Percentiles rank a stretch among this genome's conserved stretches.
These are phyloP conservation scores for Diarsia brunnea DNA, from an alignment of 2,888 invertebrate genomes.

Conservation along the genomic window DNA sequence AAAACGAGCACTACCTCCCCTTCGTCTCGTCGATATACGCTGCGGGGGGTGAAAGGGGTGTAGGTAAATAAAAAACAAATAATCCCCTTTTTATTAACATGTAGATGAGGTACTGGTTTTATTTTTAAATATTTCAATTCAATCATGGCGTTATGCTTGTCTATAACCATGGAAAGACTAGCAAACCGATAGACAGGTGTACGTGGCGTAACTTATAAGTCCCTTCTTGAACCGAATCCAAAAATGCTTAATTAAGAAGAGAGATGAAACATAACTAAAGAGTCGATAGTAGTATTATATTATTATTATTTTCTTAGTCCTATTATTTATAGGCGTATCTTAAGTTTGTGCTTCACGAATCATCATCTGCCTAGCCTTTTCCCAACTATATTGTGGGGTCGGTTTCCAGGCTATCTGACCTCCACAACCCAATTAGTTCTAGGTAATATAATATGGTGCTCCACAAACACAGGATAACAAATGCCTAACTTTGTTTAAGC, in stretches of 20 bases:
- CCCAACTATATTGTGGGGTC: no score
- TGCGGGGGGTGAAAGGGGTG: not conserved
- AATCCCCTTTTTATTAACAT: not conserved
- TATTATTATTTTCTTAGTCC: no score
- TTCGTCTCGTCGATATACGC: not conserved
- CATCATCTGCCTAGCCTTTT: no score
- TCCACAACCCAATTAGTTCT: no score
- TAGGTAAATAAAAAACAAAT: constrained; percentile 13
- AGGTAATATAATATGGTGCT: not conserved
- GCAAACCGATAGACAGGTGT: not conserved
- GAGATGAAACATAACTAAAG: not conserved
- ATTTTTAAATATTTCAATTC: not conserved
- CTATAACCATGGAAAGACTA: not conserved
- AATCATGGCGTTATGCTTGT: not conserved
- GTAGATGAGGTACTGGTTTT: not conserved
- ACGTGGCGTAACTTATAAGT: not conserved
- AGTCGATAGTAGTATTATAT: no score
- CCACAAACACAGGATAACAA: not conserved
- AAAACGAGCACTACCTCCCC: not conserved
- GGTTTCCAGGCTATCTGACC: no score
- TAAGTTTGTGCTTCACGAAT: not conserved
- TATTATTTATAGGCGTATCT: not conserved
- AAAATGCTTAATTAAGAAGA: not conserved
- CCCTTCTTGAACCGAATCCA: not conserved
- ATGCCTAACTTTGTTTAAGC: not conserved